Conservation (phyloP, 2,113 vertebrate species). For the Eulemur macaco region DNA sequence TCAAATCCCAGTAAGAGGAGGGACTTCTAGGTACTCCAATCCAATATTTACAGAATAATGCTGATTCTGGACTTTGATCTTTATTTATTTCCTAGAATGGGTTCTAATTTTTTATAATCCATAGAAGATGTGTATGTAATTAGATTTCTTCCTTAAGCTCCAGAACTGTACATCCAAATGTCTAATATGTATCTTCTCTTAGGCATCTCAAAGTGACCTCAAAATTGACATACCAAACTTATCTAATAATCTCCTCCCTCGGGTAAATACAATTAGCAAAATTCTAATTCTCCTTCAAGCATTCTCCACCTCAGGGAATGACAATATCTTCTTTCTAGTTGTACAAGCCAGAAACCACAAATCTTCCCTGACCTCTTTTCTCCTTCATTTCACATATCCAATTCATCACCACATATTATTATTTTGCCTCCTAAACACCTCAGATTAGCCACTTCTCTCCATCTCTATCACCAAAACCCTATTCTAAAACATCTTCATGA, state of each 20-base stretch:
- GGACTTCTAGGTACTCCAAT: neutral
- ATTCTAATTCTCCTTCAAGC: neutral
- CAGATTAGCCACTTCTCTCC: neutral
- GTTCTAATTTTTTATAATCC: neutral
- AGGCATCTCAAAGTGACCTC: neutral
- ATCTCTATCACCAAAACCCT: neutral
- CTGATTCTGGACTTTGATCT: neutral
- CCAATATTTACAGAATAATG: neutral
- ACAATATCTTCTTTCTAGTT: neutral
- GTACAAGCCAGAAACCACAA: neutral
- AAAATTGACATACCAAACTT: neutral
- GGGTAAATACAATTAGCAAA: neutral
- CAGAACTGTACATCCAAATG: neutral
- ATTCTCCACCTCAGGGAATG: neutral
- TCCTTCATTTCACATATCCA: neutral
- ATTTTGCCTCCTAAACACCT: neutral
- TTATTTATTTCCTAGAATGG: neutral
- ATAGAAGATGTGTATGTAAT: neutral
- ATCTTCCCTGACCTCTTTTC: neutral
- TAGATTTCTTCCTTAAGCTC: neutral
- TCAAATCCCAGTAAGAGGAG: neutral
- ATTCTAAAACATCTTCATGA: neutral
- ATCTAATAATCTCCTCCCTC: neutral
- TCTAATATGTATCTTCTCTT: neutral
- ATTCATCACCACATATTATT: neutral